These are phyloP conservation scores for Periplaneta americana DNA, from an alignment of 1,140 invertebrate genomes.

Conservation along the genomic window DNA sequence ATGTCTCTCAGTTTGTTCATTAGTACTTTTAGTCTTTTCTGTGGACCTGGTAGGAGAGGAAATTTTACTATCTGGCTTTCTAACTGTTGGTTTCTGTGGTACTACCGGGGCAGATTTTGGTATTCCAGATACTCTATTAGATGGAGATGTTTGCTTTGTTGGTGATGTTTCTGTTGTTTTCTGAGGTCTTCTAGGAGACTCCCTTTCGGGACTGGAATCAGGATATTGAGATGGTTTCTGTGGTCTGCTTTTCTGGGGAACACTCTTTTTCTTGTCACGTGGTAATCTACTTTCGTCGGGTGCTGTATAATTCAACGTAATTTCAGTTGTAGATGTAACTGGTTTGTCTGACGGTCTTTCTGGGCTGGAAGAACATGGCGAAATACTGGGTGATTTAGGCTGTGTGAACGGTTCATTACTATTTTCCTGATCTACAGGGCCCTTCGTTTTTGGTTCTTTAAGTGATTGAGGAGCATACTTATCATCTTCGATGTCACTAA, in stretches of 20 bases:
- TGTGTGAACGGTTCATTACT: neutral
- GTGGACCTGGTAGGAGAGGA: neutral
- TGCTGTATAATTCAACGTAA: neutral
- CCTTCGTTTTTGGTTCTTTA: neutral
- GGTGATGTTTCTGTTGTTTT: neutral
- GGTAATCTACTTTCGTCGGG: neutral
- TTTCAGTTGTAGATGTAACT: neutral
- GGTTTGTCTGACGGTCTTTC: constrained; percentile 14
- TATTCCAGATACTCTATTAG: neutral
- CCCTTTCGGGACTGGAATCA: neutral
- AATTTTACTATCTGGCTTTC: neutral
- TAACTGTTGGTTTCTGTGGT: neutral
- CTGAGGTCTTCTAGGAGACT: neutral
- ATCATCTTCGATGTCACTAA: neutral
- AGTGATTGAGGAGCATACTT: neutral
- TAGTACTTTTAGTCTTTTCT: neutral
- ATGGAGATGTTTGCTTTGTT: neutral
- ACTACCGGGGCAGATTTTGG: neutral
- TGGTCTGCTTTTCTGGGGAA: neutral
- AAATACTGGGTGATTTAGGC: constrained; percentile 19
- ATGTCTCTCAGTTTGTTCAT: neutral
- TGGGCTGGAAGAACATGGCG: constrained; percentile 22
- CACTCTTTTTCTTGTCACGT: neutral
- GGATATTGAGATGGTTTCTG: neutral
- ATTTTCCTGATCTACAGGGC: neutral